A percentile compares a stretch with the other conserved stretches of the same genome.
These are phyloP conservation scores for Eumerus sabulonum DNA, from an alignment of 2,888 invertebrate genomes.

Conservation along the genomic window DNA sequence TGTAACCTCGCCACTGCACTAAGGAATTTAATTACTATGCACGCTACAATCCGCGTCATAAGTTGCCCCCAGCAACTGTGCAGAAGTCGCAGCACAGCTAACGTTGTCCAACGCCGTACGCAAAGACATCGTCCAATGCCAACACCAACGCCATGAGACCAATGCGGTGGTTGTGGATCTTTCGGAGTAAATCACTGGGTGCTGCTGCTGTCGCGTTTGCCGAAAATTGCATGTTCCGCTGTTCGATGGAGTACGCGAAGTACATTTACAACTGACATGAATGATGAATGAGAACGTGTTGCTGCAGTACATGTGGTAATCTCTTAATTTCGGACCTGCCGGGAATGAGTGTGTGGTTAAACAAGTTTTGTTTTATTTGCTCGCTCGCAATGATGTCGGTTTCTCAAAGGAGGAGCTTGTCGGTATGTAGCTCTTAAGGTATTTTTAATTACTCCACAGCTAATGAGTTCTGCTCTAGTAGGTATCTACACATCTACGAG, in stretches of 20 bases:
- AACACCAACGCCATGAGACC: slow-evolving; percentile 17
- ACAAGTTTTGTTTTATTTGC: too few species aligned
- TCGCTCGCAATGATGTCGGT: too few species aligned
- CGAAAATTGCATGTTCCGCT: slow-evolving; percentile 44
- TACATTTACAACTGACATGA: slow-evolving; percentile 57
- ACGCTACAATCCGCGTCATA: slow-evolving; percentile 55
- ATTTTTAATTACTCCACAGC: too few species aligned
- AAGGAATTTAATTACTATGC: slow-evolving; percentile 62
- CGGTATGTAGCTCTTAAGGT: too few species aligned
- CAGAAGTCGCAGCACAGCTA: slow-evolving; percentile 20
- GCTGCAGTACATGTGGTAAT: slow-evolving; percentile 52
- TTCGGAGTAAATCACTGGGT: slow-evolving; percentile 57
- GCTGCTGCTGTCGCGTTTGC: slow-evolving; percentile 47
- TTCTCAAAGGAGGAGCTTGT: too few species aligned
- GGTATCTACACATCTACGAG: too few species aligned
- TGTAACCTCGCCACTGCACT: background rate
- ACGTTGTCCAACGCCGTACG: slow-evolving; percentile 22
- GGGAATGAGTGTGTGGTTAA: background rate
- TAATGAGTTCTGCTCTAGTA: too few species aligned
- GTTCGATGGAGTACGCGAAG: slow-evolving; percentile 19
- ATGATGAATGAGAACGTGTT: slow-evolving; percentile 61
- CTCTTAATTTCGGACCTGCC: slow-evolving; percentile 55
- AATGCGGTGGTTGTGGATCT: background rate
- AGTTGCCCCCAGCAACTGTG: slow-evolving; percentile 47
- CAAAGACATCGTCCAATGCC: too few species aligned